Base-by-base conservation (phyloP, 2,888 invertebrate genomes). In the Eristalis tenax region DNA sequence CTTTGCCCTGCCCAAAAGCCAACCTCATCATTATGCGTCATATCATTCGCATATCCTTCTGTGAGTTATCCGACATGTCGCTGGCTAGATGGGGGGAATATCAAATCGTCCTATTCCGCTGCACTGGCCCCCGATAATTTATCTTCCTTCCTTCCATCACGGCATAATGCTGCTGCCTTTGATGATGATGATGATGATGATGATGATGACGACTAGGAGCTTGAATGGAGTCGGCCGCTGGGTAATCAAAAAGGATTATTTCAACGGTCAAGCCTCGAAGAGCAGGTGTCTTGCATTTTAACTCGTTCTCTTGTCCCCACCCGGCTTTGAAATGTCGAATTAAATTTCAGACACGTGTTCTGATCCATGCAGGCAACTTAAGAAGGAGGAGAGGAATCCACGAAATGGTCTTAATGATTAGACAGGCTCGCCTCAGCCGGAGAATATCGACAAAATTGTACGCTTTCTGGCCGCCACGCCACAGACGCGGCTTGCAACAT, bases 201-300 rank as follows among this genome's bases (percentile, higher is more conserved):
- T 32, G 32, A 32, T 32, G 32, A 32, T 32, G 68, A 15, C 26
- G 43, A 56, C 28, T 26, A 66, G 76, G 35, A 78, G 65, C 57
- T 69, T 59, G 35, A 83, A 69, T 73, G 38, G 69, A 66, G 71
- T 66, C 23, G 71, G 26, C 57, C 43, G 35, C 66, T 73, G 82
- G 81, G 35, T 69, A 82, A 86, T 82, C 82, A 82, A 82, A 86
- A 86, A 78, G 86, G 86, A 78, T 86, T 86, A 86, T 61, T 81
- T 79, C 38, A 64, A 59, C 66, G 70, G 43, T 57, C 71, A 61
- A 26, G 66, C 13, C 28, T 57, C 57, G 57, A 13, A 8, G 28
- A 83, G 86, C 86, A 86, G 86, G 83, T 86, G 86, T 78, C 66
- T 83, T 86, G 83, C 71, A 86, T 86, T 78, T 86, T 65, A 86